Evolutionary conservation across 2,888 invertebrate genomes (phyloP).

Genomic region (Macrosiphum euphorbiae): DNA sequence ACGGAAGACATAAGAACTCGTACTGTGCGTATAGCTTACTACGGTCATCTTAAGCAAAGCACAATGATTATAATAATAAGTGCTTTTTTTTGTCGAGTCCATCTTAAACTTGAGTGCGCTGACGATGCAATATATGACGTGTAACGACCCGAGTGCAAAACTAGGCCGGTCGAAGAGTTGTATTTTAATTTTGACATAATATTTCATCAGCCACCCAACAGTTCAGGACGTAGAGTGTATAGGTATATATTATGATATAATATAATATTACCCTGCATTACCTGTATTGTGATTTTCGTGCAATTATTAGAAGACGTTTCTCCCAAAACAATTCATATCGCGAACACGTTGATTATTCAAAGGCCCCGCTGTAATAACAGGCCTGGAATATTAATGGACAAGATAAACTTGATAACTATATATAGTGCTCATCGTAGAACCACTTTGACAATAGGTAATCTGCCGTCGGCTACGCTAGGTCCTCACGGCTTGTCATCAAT

Average conservation of each 20-base stretch:
- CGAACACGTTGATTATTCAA: conserved; percentile 32
- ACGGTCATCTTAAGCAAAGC: neutral
- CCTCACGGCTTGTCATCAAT: neutral
- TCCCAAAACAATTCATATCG: neutral
- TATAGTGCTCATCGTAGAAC: neutral
- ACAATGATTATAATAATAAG: neutral
- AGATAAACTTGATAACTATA: conserved; percentile 20
- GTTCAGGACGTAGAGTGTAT: neutral
- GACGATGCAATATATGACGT: neutral
- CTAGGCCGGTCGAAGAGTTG: neutral
- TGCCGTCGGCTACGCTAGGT: neutral
- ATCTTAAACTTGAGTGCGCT: neutral
- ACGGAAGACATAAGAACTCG: neutral
- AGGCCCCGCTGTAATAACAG: neutral
- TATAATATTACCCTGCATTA: neutral
- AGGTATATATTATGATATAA: neutral
- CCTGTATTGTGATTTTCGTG: neutral
- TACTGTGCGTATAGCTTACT: neutral
- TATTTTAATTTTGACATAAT: neutral
- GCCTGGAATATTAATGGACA: conserved; percentile 19
- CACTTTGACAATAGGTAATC: conserved; percentile 21
- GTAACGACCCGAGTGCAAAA: neutral
- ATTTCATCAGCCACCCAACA: neutral
- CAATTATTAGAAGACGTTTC: neutral
- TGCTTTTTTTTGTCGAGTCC: neutral